Evolutionary conservation across 2,888 invertebrate genomes (phyloP).

Genomic region (Pseudoips prasinana): DNA sequence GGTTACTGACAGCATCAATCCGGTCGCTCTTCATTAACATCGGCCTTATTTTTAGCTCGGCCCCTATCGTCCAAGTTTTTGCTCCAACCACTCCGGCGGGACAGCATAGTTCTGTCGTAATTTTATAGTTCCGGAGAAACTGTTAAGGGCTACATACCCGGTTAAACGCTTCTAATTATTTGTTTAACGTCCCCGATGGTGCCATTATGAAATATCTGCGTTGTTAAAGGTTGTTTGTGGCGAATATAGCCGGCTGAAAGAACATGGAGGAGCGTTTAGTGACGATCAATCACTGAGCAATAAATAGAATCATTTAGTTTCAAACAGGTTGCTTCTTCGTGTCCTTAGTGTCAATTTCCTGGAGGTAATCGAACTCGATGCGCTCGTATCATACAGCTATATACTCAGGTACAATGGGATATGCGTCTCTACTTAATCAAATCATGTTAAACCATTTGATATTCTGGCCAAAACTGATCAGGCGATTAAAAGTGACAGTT

Average conservation of each 20-base stretch:
- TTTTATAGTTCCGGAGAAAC: constrained; percentile 73
- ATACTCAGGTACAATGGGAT: no score
- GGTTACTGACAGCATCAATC: constrained; percentile 47
- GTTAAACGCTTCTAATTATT: constrained; percentile 56
- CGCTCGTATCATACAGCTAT: no score
- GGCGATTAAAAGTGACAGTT: no score
- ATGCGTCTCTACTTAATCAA: no score
- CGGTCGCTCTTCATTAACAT: constrained; percentile 59
- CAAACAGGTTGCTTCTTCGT: neutral
- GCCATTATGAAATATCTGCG: constrained; percentile 58
- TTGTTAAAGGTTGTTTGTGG: constrained; percentile 30
- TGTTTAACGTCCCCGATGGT: constrained; percentile 52
- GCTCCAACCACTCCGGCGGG: constrained; percentile 31
- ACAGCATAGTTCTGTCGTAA: constrained; percentile 51
- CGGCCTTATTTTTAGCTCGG: constrained; percentile 58
- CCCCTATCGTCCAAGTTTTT: constrained; percentile 52
- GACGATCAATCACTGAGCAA: constrained; percentile 16
- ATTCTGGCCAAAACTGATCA: no score
- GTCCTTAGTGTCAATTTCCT: neutral
- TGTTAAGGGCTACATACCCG: constrained; percentile 52
- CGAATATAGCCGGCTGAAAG: constrained; percentile 19
- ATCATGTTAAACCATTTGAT: no score
- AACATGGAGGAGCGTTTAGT: constrained; percentile 18
- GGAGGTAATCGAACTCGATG: neutral
- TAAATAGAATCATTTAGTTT: constrained; percentile 7